A percentile compares a stretch with the other conserved stretches of the same genome.
phyloP scores from a whole-genome alignment of 2,113 vertebrate genomes.

The Strix uralensis region DNA sequence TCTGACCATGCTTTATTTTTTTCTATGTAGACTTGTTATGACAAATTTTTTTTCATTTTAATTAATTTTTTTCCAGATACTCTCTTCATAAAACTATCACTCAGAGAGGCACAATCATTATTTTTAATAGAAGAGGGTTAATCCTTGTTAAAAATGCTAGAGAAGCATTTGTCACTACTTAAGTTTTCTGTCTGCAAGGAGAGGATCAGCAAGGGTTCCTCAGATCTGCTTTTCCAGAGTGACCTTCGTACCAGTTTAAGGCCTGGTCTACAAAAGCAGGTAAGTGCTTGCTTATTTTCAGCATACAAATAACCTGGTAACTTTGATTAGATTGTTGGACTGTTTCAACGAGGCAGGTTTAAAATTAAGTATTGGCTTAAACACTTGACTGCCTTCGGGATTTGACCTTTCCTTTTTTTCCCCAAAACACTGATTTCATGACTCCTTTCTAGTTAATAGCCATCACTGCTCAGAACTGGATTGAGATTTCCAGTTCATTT shows the following conservation, averaged over 20 bases:
- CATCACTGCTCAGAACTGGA: not conserved
- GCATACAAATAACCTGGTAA: not conserved
- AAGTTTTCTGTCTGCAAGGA: not conserved
- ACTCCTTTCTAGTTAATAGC: not conserved
- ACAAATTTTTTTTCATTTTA: slow-evolving; percentile 18
- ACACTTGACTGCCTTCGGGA: not conserved
- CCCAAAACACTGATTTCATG: not conserved
- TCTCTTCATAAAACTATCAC: not conserved
- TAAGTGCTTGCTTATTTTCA: not conserved
- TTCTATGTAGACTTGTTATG: not conserved
- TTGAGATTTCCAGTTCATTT: not conserved
- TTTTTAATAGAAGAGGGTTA: slow-evolving; percentile 4
- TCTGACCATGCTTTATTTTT: not conserved
- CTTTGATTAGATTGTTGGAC: not conserved
- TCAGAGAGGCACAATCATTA: not conserved
- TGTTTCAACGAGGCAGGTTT: not conserved
- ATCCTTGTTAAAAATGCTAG: not conserved
- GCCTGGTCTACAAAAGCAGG: not conserved
- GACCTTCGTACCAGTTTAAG: not conserved
- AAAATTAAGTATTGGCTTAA: not conserved
- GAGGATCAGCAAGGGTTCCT: not conserved
- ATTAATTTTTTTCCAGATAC: slow-evolving; percentile 26
- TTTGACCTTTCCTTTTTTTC: not conserved
- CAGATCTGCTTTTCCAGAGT: not conserved
- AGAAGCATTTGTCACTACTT: not conserved